Evolutionary conservation across 2,797 vertebrate species (phyloP), one percentile per base, ranked within the genome.

Genomic region (Ammospiza maritima): DNA sequence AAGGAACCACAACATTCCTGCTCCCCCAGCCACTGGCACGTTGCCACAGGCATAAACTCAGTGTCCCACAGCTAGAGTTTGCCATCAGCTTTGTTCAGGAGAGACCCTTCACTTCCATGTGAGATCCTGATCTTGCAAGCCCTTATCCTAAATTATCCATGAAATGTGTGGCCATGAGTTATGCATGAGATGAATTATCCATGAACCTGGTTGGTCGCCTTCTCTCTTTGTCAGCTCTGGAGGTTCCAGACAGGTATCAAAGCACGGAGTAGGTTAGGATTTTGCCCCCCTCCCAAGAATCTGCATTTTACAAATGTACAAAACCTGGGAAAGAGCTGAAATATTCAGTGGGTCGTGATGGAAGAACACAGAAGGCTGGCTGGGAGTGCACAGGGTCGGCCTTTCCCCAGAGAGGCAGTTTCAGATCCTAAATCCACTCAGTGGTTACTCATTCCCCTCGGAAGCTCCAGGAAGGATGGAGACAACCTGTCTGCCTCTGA

Each of bases 161-260:
- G 94, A 96, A 94, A 94, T 34, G 42, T 81, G 70, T 67, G 88
- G 70, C 22, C 73, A 93, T 96, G 94, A 95, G 91, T 95, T 86
- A 96, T 96, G 93, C 85, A 96, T 96, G 90, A 96, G 85, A 94
- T 96, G 94, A 96, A 96, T 96, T 96, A 96, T 93, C 95, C 90
- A 96, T 96, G 88, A 94, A 34, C 36, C 5, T 11, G 66, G 58
- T 78, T 81, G 94, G 94, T 94, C 5, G 65, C 58, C 88, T 83
- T 85, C 79, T 74, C 81, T 70, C 85, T 88, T 92, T 90, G 85
- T 91, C 94, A 94, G 4, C 85, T 90, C 85, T 34, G 73, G 48
- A 93, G 77, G 85, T 89, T 94, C 88, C 88, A 86, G 51, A 56
- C 94, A 94, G 94, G 93, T 95, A 94, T 81, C 88, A 90, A 76